Evolutionary conservation across 2,888 invertebrate species (phyloP).

Genomic region (Drosophila peninsularis): DNA sequence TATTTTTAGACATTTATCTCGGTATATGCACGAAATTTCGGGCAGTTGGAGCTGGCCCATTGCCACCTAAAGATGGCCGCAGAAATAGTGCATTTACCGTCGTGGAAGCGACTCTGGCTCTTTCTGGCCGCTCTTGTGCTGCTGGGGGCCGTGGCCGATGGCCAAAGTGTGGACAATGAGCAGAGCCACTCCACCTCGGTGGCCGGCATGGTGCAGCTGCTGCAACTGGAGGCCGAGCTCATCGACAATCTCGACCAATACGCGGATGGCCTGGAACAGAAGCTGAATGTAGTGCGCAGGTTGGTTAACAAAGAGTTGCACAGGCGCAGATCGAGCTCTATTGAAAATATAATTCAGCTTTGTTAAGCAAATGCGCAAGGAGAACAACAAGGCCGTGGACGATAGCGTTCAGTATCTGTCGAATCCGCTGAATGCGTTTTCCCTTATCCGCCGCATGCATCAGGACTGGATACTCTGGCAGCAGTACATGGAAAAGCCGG

Average conservation of each 20-base stretch:
- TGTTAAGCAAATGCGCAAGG: slow-evolving; percentile 55
- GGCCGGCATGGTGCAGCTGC: slow-evolving; percentile 73
- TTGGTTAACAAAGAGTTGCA: neutral
- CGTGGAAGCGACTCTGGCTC: slow-evolving; percentile 9
- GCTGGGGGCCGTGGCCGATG: slow-evolving; percentile 8
- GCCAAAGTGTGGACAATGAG: slow-evolving; percentile 40
- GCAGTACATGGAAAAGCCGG: slow-evolving; percentile 62
- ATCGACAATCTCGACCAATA: slow-evolving; percentile 73
- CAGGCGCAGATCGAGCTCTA: neutral
- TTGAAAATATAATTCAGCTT: slow-evolving; percentile 46
- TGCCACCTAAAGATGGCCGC: slow-evolving; percentile 35
- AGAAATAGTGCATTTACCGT: slow-evolving; percentile 19
- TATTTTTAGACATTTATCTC: slow-evolving; percentile 56
- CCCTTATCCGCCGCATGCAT: slow-evolving; percentile 78
- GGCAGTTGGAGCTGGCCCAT: slow-evolving; percentile 56
- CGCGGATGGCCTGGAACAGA: slow-evolving; percentile 67
- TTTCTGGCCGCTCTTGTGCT: slow-evolving; percentile 5
- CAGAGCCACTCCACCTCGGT: slow-evolving; percentile 78
- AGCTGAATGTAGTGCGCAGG: slow-evolving; percentile 68
- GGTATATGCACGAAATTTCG: slow-evolving; percentile 18
- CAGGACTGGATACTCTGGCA: slow-evolving; percentile 79
- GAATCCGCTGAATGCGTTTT: slow-evolving; percentile 78
- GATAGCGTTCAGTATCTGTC: slow-evolving; percentile 69
- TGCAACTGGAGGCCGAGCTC: slow-evolving; percentile 66
- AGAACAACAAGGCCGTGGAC: slow-evolving; percentile 53